Evolutionary conservation across 2,888 invertebrate species (phyloP).

Genomic region (Drosophila ustulata): DNA sequence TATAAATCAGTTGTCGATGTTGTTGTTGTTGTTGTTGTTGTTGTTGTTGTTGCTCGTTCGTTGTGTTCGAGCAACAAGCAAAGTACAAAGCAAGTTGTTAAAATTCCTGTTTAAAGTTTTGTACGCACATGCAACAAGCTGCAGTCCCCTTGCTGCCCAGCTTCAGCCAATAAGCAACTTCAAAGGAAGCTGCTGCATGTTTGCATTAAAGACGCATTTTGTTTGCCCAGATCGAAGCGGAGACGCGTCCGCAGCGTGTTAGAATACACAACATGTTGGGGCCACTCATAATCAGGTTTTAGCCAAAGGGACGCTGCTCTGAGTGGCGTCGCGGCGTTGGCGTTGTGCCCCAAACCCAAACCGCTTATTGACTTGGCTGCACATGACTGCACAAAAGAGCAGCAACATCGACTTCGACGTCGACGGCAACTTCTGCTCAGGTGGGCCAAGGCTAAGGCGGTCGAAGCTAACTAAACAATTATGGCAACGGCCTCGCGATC

Average conservation of each 20-base stretch:
- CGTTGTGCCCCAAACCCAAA: conserved; percentile 30
- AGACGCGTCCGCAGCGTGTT: conserved; percentile 72
- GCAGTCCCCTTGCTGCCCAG: background rate
- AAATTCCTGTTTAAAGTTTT: conserved; percentile 81
- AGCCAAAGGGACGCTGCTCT: conserved; percentile 66
- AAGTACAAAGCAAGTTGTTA: conserved; percentile 80
- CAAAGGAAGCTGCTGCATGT: conserved; percentile 80
- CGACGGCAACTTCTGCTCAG: conserved; percentile 56
- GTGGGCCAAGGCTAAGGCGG: conserved; percentile 73
- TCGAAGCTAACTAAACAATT: conserved; percentile 76
- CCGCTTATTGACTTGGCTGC: conserved; percentile 67
- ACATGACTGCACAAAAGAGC: conserved; percentile 73
- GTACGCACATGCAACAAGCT: conserved; percentile 77
- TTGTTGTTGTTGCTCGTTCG: conserved; percentile 28
- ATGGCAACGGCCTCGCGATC: conserved; percentile 70
- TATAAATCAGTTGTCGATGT: conserved; percentile 72
- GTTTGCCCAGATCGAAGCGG: conserved; percentile 65
- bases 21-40: conserved; percentile 52
- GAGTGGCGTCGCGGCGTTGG: conserved; percentile 37
- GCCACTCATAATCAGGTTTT: conserved; percentile 80
- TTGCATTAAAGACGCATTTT: conserved; percentile 79
- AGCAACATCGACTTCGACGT: conserved; percentile 1
- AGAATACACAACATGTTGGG: conserved; percentile 77
- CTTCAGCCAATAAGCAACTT: conserved; percentile 49
- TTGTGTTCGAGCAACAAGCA: conserved; percentile 60